Conservation (phyloP, 2,113 vertebrate genomes). For the Poecile atricapillus region DNA sequence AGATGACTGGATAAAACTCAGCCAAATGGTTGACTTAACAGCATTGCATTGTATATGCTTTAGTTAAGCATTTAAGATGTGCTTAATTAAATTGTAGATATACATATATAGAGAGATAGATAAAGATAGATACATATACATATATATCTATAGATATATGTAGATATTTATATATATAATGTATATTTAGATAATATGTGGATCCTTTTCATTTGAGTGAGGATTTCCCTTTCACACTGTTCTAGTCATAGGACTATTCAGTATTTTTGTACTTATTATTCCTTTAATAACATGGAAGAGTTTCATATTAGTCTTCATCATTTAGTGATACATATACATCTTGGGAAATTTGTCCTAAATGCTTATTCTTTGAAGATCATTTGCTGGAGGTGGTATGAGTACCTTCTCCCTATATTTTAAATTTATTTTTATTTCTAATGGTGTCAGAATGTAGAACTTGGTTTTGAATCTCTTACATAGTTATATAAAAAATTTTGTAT, state of each 20-base stretch:
- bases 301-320: not conserved
- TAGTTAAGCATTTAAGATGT: not conserved
- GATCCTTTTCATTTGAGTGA: not conserved
- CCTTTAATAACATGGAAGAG: not conserved
- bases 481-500: not conserved
- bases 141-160: no score
- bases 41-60: not conserved
- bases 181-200: not conserved
- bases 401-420: not conserved
- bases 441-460: not conserved
- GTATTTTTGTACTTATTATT: not conserved
- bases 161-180: no score
- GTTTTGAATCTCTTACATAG: not conserved
- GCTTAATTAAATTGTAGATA: not conserved
- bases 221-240: not conserved
- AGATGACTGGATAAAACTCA: not conserved
- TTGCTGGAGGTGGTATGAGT: not conserved
- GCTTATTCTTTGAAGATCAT: not conserved
- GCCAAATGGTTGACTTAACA: not conserved
- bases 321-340: not conserved
- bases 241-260: not conserved
- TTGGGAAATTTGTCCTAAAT: not conserved
- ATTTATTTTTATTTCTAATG: not conserved
- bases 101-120: no score
- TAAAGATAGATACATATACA: no score